Base-by-base conservation (phyloP, 2,888 invertebrate species). In the Idaea aversata region DNA sequence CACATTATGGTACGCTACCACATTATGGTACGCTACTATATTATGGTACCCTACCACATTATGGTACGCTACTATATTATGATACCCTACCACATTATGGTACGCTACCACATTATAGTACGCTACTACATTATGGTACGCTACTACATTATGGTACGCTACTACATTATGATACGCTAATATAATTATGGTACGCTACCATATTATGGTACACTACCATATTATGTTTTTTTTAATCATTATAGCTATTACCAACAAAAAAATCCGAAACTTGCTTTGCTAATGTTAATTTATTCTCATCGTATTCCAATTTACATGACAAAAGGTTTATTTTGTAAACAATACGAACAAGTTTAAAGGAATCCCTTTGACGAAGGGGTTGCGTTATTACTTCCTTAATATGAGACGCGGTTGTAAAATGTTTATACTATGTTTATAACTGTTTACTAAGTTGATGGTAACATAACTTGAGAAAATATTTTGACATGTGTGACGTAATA, bases 241-340 rank as follows among this genome's bases (percentile, higher is more conserved):
- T 38, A 10, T 38, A 5, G 6, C 6, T 6, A 13, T 38, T 4
- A 5, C 7, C 7, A 38, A 38, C 38, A 71, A 62, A 67, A 70
- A 65, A 68, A 68, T 68, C 66, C 66, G 73, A 68, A 13, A 66
- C 70, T 73, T 74, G 67, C 75, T 76, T 75, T 77, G 73, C 75
- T 71, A 73, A 66, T 68, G 75, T 75, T 82, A 83, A 83, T 82
- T 79, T 79, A 81, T 80, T 78, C 77, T 57, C 65, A 68, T 70
- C 71, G 73, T 78, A 75, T 72, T 75, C 70, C 72, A 75, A 81
- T 84, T 81, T 80, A 77, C 81, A 81, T 82, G 70, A 80, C 81
- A 82, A 82, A 80, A 78, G 77, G 77, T 74, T 72, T 73, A 69
- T 67, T 67, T 74, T 73, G 72, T 77, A 77, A 79, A 82, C 79